Percentiles rank a stretch among this genome's conserved stretches.
Evolutionary conservation across 1,140 invertebrate genomes (phyloP).

Genomic region (Anadara kagoshimensis): DNA sequence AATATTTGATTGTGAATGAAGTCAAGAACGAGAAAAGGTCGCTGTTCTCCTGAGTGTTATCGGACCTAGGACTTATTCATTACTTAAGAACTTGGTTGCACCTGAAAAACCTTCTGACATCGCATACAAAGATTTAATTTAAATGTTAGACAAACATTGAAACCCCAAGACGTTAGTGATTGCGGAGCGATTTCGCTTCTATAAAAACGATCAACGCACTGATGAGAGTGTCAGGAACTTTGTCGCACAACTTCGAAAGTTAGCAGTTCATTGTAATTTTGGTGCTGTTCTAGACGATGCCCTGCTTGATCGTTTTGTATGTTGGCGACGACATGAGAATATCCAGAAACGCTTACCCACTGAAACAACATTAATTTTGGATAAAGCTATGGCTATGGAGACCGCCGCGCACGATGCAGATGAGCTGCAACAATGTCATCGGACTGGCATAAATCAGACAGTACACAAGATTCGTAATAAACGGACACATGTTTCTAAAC

Average conservation of each 20-base stretch:
- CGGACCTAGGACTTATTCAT: background rate
- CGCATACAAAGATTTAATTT: background rate
- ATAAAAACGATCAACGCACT: background rate
- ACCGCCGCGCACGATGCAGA: too few species aligned
- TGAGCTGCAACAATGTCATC: too few species aligned
- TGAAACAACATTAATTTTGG: too few species aligned
- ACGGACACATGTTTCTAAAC: background rate
- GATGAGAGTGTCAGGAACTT: too few species aligned
- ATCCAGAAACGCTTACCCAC: too few species aligned
- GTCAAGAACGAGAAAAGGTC: background rate
- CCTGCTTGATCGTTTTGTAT: conserved; percentile 30
- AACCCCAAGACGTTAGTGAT: conserved; percentile 1
- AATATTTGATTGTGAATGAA: conserved; percentile 6
- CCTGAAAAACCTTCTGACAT: conserved; percentile 1
- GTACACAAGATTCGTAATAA: background rate
- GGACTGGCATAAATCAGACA: too few species aligned
- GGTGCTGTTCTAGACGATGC: too few species aligned
- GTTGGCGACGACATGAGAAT: conserved; percentile 23
- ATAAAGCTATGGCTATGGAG: too few species aligned
- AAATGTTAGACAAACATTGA: background rate
- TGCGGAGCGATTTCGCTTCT: conserved; percentile 9
- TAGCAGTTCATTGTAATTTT: too few species aligned
- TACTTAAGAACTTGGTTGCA: background rate
- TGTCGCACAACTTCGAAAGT: too few species aligned
- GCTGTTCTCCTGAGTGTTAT: background rate